These are phyloP conservation scores for Sander vitreus DNA, from an alignment of 2,113 vertebrate species.

Conservation along the genomic window DNA sequence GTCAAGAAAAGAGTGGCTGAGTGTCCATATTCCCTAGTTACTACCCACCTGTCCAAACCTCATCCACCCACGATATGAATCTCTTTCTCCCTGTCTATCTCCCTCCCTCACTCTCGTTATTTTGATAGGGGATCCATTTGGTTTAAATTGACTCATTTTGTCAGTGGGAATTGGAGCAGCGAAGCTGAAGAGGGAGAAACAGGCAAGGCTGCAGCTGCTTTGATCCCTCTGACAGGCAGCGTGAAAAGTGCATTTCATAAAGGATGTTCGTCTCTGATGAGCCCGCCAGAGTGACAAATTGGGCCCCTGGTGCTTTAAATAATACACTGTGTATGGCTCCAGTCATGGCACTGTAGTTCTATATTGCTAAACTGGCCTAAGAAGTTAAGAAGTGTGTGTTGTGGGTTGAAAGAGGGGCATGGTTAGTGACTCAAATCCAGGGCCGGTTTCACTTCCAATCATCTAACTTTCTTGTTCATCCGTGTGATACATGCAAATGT, in stretches of 20 bases:
- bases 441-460: constrained; percentile 41
- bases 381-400: constrained; percentile 45
- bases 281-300: constrained; percentile 82
- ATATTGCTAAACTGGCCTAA: constrained; percentile 67
- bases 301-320: constrained; percentile 81
- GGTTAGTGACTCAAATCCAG: constrained; percentile 35
- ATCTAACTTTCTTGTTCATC: constrained; percentile 43
- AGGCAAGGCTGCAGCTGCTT: constrained; percentile 69
- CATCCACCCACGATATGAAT: constrained; percentile 49
- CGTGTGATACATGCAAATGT: constrained; percentile 11
- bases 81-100: constrained; percentile 44
- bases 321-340: constrained; percentile 73
- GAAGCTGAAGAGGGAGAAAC: constrained; percentile 58
- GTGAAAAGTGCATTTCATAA: constrained; percentile 86
- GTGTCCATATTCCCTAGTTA: constrained; percentile 37
- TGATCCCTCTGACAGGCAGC: constrained; percentile 80
- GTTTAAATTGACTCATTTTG: constrained; percentile 83
- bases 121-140: constrained; percentile 77
- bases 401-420: constrained; percentile 34
- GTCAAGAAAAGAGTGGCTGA: constrained; percentile 39
- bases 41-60: constrained; percentile 61
- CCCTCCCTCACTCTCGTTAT: constrained; percentile 65
- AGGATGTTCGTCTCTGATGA: constrained; percentile 82
- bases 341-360: constrained; percentile 47
- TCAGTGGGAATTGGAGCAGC: constrained; percentile 70